Evolutionary conservation across 2,888 invertebrate species (phyloP).

Genomic region (Syritta pipiens): DNA sequence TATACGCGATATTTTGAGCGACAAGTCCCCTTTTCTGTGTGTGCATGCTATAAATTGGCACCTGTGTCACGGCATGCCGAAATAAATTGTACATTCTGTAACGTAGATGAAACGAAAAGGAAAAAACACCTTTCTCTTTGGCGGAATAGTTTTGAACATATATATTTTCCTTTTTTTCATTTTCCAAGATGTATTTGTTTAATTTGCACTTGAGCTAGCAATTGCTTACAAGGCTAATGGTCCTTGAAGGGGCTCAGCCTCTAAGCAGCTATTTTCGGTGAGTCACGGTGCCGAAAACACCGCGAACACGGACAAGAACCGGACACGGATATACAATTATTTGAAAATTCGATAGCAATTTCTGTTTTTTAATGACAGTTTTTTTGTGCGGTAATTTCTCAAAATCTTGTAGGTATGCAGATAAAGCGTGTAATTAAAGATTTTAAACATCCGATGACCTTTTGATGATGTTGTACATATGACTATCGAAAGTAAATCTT

Average conservation of each 20-base stretch:
- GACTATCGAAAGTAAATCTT: slow-evolving; percentile 15
- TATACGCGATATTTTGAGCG: slow-evolving; percentile 42
- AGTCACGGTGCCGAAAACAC: slow-evolving; percentile 39
- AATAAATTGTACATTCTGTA: slow-evolving; percentile 42
- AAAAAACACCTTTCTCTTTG: too few species aligned
- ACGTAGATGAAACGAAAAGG: neutral
- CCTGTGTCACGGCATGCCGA: slow-evolving; percentile 63
- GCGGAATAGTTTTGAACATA: slow-evolving; percentile 13
- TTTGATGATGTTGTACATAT: slow-evolving; percentile 1
- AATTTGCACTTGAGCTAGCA: slow-evolving; percentile 54
- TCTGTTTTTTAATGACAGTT: too few species aligned
- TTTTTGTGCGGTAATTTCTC: too few species aligned
- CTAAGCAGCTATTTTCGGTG: neutral
- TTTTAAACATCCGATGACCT: slow-evolving; percentile 2
- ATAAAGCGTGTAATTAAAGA: slow-evolving; percentile 35
- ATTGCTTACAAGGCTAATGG: slow-evolving; percentile 50
- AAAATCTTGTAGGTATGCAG: too few species aligned
- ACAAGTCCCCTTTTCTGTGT: slow-evolving; percentile 8
- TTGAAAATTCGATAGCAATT: too few species aligned
- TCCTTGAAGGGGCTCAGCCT: neutral
- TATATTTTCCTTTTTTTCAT: neutral
- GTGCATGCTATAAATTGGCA: slow-evolving; percentile 68
- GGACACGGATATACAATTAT: slow-evolving; percentile 40
- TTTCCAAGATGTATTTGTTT: slow-evolving; percentile 46
- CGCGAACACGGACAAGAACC: neutral